These are phyloP conservation scores for Anas platyrhynchos DNA, from an alignment of 2,113 vertebrate species.

Conservation along the genomic window DNA sequence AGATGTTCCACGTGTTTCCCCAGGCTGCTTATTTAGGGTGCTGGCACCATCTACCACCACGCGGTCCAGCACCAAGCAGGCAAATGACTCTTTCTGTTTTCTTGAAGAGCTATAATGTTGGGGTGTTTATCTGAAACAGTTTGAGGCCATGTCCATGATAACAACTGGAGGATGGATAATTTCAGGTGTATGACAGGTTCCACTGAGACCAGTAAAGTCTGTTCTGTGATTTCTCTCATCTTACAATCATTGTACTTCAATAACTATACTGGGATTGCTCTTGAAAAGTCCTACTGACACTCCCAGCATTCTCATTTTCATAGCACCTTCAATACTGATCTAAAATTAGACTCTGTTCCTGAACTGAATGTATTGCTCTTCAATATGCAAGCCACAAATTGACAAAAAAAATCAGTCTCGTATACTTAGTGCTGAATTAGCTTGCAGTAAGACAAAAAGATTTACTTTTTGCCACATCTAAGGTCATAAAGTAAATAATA, in stretches of 20 bases:
- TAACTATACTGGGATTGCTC: not conserved
- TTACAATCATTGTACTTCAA: not conserved
- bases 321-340: not conserved
- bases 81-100: not conserved
- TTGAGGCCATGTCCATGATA: not conserved
- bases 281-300: not conserved
- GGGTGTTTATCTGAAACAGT: not conserved
- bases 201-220: not conserved
- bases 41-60: not conserved
- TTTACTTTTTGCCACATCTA: not conserved
- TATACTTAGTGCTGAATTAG: slow-evolving; percentile 2
- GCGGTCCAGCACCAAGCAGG: not conserved
- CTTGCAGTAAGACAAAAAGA: not conserved
- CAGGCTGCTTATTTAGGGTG: not conserved
- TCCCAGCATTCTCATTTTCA: not conserved
- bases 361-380: slow-evolving; percentile 36
- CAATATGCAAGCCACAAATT: slow-evolving; percentile 8
- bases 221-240: not conserved
- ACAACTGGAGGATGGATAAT: not conserved
- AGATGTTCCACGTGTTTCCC: slow-evolving; percentile 16
- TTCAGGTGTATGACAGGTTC: not conserved
- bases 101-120: not conserved
- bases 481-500: slow-evolving; percentile 1
- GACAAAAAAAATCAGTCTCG: slow-evolving; percentile 17
- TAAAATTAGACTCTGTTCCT: slow-evolving; percentile 57